Evolutionary conservation across 2,888 invertebrate genomes (phyloP), one percentile per base, ranked within the genome.

Genomic region (Sepiola atlantica): DNA sequence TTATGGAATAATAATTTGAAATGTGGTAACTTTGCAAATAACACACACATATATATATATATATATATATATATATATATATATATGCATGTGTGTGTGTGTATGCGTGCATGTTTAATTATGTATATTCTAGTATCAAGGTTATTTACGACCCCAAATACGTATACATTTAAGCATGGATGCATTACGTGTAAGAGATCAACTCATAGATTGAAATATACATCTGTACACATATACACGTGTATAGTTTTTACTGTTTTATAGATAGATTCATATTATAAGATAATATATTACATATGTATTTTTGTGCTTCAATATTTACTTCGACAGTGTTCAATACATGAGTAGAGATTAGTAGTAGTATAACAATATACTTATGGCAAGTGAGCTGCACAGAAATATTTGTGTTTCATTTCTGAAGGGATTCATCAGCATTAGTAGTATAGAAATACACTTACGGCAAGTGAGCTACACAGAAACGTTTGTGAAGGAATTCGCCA

Each of bases 41-140:
- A n/a, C 1, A 32, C 32, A n/a, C n/a, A n/a, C n/a, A n/a, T n/a
- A n/a, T n/a, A n/a, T n/a, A n/a, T n/a, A 90, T 90, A 90, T 90
- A 90, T 90, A 90, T 90, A 90, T 90, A 90, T 90, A 91, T 91
- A 91, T 91, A 91, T 91, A 91, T 91, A 91, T 91, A 91, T 91
- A 91, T 91, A 91, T 91, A 91, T 91, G 8, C 21, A 91, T 10
- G 32, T 91, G 32, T 91, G 32, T 28, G 32, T 32, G 35, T 32
- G 35, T 32, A 91, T 20, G 6, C 32, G 0, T 91, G 91, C 32
- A 28, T 12, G 32, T 91, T 21, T 61, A 61, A 24, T 61, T 28
- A 61, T 28, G 21, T 61, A 24, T 24, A 61, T 10, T 45, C 2
- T 45, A 4, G 45, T 45, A 45, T 45, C 24, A 61, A 24, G 61